Evolutionary conservation across 2,113 vertebrate genomes (phyloP).

Genomic region (Seriola quinqueradiata): DNA sequence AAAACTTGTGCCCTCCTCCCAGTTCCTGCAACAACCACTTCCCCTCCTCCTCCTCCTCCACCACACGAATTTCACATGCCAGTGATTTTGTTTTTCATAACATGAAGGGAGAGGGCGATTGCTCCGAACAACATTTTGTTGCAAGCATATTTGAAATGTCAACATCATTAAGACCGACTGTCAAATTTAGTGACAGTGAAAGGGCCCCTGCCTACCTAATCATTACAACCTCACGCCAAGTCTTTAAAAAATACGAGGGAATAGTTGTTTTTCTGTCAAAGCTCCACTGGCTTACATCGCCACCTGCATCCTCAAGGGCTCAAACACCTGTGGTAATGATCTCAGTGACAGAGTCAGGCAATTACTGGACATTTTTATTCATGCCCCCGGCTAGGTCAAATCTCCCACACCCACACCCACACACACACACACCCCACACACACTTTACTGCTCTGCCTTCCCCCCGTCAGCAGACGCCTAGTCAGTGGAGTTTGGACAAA

Average conservation of each 20-base stretch:
- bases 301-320: slow-evolving; percentile 1
- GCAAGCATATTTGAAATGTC: slow-evolving; percentile 78
- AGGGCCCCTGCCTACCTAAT: slow-evolving; percentile 46
- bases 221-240: slow-evolving; percentile 51
- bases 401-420: slow-evolving; percentile 31
- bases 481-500: not conserved
- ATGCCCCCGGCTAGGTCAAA: slow-evolving; percentile 65
- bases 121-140: slow-evolving; percentile 69
- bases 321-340: slow-evolving; percentile 58
- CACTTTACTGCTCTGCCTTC: not conserved
- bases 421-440: not conserved
- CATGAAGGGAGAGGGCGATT: slow-evolving; percentile 51
- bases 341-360: slow-evolving; percentile 54
- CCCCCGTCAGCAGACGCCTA: not conserved
- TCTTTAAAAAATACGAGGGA: slow-evolving; percentile 11
- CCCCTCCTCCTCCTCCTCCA: slow-evolving; percentile 17
- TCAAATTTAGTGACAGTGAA: slow-evolving; percentile 62
- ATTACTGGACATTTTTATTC: slow-evolving; percentile 69
- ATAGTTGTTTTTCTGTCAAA: slow-evolving; percentile 54
- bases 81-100: slow-evolving; percentile 72
- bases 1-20: slow-evolving; percentile 61
- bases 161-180: slow-evolving; percentile 76
- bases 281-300: slow-evolving; percentile 29
- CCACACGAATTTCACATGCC: slow-evolving; percentile 72
- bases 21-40: slow-evolving; percentile 48